These are phyloP conservation scores for Oreochromis grahami DNA, from an alignment of 2,797 vertebrate genomes.

Conservation along the genomic window DNA sequence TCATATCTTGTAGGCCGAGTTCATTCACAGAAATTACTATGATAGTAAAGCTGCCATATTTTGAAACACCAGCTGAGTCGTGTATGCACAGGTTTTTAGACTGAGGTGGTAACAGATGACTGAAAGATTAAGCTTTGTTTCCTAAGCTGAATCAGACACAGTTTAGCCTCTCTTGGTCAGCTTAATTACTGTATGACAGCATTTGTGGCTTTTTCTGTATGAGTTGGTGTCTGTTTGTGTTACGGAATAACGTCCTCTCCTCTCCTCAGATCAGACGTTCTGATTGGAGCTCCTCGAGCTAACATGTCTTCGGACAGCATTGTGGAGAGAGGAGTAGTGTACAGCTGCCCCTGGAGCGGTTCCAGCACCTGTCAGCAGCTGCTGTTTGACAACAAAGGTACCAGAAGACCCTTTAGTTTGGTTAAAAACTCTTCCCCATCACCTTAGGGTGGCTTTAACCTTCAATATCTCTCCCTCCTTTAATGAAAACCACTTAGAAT, in stretches of 20 bases:
- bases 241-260: background rate
- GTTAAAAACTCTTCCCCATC: background rate
- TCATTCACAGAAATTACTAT: background rate
- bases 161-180: background rate
- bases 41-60: background rate
- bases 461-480: background rate
- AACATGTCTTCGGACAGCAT: conserved; percentile 51
- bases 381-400: conserved; percentile 72
- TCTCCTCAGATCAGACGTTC: conserved; percentile 66
- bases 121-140: background rate
- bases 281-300: conserved; percentile 77
- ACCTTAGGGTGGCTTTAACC: background rate
- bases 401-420: background rate
- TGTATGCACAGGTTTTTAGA: background rate
- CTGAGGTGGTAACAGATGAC: background rate
- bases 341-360: conserved; percentile 71
- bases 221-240: background rate
- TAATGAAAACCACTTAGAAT: background rate
- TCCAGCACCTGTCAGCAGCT: conserved; percentile 55
- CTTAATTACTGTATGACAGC: background rate
- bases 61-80: background rate
- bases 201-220: background rate
- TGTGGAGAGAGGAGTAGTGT: conserved; percentile 75
- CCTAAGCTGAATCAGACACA: background rate
- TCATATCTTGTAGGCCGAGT: background rate